Conservation (phyloP, 2,113 vertebrate genomes). For the Scortum barcoo region DNA sequence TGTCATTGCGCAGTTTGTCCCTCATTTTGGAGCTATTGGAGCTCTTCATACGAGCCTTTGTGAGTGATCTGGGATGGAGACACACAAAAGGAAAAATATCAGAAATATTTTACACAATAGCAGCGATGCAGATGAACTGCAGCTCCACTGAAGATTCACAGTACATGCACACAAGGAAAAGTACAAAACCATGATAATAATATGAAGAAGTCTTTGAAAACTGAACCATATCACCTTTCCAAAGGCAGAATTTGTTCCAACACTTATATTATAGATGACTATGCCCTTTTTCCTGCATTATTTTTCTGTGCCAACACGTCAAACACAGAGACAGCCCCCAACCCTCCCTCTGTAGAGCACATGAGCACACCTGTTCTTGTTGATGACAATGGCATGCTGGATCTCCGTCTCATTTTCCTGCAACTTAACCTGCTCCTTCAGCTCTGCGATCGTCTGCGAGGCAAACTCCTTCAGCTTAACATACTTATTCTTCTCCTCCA, state of each 20-base stretch:
- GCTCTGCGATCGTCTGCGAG: conserved; percentile 86
- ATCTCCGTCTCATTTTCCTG: conserved; percentile 88
- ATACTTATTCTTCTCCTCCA: conserved; percentile 89
- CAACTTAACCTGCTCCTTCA: conserved; percentile 84
- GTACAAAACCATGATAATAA: not conserved
- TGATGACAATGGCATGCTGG: conserved; percentile 81
- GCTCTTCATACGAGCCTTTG: conserved; percentile 84
- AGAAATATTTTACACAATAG: not conserved
- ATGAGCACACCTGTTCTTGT: conserved; percentile 87
- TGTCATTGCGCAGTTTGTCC: conserved; percentile 85
- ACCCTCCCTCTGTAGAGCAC: not conserved
- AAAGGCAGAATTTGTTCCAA: not conserved
- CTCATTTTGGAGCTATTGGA: conserved; percentile 81
- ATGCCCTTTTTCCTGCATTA: not conserved
- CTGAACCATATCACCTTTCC: not conserved
- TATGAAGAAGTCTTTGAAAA: not conserved
- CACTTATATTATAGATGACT: not conserved
- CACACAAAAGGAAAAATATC: not conserved
- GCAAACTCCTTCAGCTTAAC: conserved; percentile 86
- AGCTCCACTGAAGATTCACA: not conserved
- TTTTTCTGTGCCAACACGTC: not conserved
- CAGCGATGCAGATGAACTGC: not conserved
- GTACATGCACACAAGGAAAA: not conserved
- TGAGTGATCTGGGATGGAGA: conserved; percentile 76
- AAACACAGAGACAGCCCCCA: not conserved